Evolutionary conservation across 2,888 invertebrate genomes (phyloP).

Genomic region (Dexiosoma caninum): DNA sequence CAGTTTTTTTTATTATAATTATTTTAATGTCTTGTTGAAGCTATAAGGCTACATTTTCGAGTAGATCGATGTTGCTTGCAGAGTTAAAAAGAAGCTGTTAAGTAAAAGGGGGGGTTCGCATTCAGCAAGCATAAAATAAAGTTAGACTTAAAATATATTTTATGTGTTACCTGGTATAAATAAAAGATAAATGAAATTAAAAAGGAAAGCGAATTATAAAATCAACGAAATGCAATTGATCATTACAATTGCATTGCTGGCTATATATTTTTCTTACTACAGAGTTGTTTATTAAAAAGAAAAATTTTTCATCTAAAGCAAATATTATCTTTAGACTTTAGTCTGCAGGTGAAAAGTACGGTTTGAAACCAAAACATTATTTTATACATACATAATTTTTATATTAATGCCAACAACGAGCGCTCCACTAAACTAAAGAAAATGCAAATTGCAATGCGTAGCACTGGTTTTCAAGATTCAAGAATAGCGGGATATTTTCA

Average conservation of each 20-base stretch:
- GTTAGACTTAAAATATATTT: constrained; percentile 47
- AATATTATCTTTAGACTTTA: constrained; percentile 19
- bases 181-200: background rate
- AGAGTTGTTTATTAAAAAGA: background rate
- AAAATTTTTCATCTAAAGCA: background rate
- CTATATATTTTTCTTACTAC: constrained; percentile 2
- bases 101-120: too few relatives aligned
- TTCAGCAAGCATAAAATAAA: constrained; percentile 29
- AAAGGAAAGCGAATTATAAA: constrained; percentile 20
- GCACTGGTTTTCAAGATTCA: background rate
- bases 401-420: constrained; percentile 1
- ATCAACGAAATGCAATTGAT: constrained; percentile 44
- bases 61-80: background rate
- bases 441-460: background rate
- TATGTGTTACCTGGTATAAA: constrained; percentile 13
- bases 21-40: constrained; percentile 3
- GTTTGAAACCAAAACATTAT: constrained; percentile 29
- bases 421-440: background rate
- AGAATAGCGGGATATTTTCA: constrained; percentile 13
- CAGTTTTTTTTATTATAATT: constrained; percentile 18
- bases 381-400: background rate
- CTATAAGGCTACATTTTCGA: constrained; percentile 30
- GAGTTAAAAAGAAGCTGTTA: background rate
- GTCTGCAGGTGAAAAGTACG: background rate
- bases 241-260: constrained; percentile 8